Evolutionary conservation across 1,140 invertebrate species (phyloP), one percentile per base, ranked within the genome.

Genomic region (Steinernema feltiae): DNA sequence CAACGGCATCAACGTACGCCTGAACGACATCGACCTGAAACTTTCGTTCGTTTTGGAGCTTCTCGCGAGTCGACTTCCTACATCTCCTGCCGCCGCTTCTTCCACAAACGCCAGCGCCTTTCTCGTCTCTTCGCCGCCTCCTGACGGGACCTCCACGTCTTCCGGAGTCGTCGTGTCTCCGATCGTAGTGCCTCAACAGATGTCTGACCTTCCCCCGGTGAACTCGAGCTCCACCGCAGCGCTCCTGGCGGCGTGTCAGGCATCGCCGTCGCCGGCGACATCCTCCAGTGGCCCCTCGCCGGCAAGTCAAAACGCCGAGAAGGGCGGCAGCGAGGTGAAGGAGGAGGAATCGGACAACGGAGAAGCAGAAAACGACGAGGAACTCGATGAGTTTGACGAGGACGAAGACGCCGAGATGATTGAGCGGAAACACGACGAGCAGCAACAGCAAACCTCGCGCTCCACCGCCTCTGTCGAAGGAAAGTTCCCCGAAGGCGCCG

Each of bases 11-110:
- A 86, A 80, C 76, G 72, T 71, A n/a, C 82, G 83, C 29, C 70
- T 84, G 7, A 85, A 86, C 73, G 83, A 84, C 53, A 85, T 84
- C 53, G 83, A 84, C 71, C 70, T 86, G 21, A 84, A 82, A 71
- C 75, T 81, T 41, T 71, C 75, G 17, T 74, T 84, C 24, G 81
- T 83, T 1, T 46, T 84, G 24, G 80, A 84, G 69, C 73, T 82
- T 18, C 76, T 81, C 0, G 77, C 82, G 0, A 80, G 69, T 29
- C 69, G 80, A 18, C 35, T 41, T 71, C 74, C 3, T 1, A 72
- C 35, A 7, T 41, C 35, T 7, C 35, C 35, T n/a, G 48, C 15
- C 0, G 76, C 79, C 72, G 18, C 80, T 15, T 30, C 80, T 3
- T 32, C 17, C 76, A 18, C 48, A 35, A 78, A 7, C 7, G 7